A percentile compares a stretch with the other conserved stretches of the same genome.
phyloP scores from a whole-genome alignment of 2,888 invertebrate species.

The Epinotia demarniana region DNA sequence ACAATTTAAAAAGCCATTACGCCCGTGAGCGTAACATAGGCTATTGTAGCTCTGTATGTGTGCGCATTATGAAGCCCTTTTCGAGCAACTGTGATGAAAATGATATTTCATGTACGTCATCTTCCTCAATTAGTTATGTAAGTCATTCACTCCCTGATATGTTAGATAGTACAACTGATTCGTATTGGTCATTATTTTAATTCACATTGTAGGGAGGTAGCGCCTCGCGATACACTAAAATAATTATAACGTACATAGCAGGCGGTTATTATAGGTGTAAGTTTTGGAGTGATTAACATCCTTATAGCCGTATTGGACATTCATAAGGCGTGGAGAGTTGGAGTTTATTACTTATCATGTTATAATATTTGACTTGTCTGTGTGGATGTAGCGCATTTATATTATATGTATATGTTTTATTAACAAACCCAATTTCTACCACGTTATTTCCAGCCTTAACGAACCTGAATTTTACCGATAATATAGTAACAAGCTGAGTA shows the following conservation, averaged over 20 bases:
- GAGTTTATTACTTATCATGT: neutral
- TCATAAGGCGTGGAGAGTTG: slow-evolving; percentile 1
- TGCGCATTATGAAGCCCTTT: too few relatives aligned
- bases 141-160: neutral
- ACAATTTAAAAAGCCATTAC: too few relatives aligned
- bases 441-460: neutral
- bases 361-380: neutral
- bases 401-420: neutral
- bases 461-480: neutral
- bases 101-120: neutral
- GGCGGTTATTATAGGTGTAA: neutral
- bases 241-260: neutral
- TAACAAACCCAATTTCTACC: neutral
- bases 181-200: slow-evolving; percentile 9
- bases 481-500: slow-evolving; percentile 11
- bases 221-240: neutral
- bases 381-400: neutral
- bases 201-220: neutral
- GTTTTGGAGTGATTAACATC: neutral
- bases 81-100: too few relatives aligned
- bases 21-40: too few relatives aligned
- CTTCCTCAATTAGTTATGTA: slow-evolving; percentile 10
- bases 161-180: neutral
- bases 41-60: too few relatives aligned
- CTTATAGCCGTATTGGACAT: neutral